Evolutionary conservation across 1,140 invertebrate species (phyloP).

Genomic region (Potamilus streckersoni): DNA sequence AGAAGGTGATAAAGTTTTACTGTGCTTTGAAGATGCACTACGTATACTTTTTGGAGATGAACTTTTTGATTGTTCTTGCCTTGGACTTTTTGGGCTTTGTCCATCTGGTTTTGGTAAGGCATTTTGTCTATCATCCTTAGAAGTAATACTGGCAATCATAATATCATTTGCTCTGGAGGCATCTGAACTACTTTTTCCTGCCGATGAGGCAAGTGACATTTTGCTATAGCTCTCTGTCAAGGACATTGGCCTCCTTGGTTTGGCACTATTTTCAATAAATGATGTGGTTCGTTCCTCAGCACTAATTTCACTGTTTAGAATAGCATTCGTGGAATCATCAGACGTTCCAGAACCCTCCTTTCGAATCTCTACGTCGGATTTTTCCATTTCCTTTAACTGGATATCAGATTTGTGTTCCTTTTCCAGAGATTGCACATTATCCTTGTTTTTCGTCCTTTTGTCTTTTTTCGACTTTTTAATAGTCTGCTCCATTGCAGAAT

Average conservation of each 20-base stretch:
- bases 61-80: conserved; percentile 35
- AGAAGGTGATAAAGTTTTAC: conserved; percentile 51
- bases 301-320: conserved; percentile 16
- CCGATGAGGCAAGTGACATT: conserved; percentile 19
- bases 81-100: conserved; percentile 57
- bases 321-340: conserved; percentile 31
- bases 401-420: conserved; percentile 16
- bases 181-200: conserved; percentile 25
- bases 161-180: conserved; percentile 7
- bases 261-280: conserved; percentile 43
- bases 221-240: conserved; percentile 52
- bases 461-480: no score
- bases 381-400: conserved; percentile 14
- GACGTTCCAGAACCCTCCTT: conserved; percentile 39
- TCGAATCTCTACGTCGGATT: conserved; percentile 22
- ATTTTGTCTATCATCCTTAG: conserved; percentile 47
- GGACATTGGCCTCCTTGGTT: conserved; percentile 56
- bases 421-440: no score
- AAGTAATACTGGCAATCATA: conserved; percentile 18
- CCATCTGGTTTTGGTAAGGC: conserved; percentile 57
- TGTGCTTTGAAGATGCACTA: conserved; percentile 39
- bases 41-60: conserved; percentile 44
- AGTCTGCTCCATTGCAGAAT: no score
- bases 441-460: no score
- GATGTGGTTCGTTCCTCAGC: conserved; percentile 51